These are phyloP conservation scores for Luscinia megarhynchos DNA, from an alignment of 2,797 vertebrate species.

Conservation along the genomic window DNA sequence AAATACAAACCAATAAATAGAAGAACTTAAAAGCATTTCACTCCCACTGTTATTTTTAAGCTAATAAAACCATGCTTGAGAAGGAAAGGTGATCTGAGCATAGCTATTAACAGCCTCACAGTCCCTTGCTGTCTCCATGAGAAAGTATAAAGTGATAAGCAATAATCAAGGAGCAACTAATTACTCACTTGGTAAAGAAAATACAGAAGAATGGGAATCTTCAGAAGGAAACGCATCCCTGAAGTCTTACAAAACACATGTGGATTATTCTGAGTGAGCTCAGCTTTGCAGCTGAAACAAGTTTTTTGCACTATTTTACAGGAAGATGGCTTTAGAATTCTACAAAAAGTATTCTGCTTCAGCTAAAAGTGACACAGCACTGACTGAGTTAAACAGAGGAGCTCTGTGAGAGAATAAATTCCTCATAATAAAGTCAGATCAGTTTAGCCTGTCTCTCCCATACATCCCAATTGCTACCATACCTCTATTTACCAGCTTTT, in stretches of 20 bases:
- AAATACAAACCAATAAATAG: not conserved
- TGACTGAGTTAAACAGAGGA: not conserved
- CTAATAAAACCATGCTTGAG: not conserved
- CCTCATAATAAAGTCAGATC: not conserved
- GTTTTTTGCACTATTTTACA: not conserved
- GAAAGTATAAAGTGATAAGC: slow-evolving; percentile 31
- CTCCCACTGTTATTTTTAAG: slow-evolving; percentile 12
- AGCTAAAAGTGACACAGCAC: not conserved
- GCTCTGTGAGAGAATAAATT: not conserved
- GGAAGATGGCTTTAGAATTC: not conserved
- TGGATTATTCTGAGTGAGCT: not conserved
- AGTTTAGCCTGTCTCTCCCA: not conserved
- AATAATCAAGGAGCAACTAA: slow-evolving; percentile 31
- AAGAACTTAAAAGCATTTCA: not conserved
- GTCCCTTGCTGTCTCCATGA: slow-evolving; percentile 8
- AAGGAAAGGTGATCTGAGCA: slow-evolving; percentile 9
- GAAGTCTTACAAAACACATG: not conserved
- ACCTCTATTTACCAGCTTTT: slow-evolving; percentile 12
- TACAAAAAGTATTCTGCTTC: not conserved
- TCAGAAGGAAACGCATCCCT: slow-evolving; percentile 2
- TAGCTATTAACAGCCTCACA: not conserved
- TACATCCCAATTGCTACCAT: not conserved
- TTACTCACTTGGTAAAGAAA: slow-evolving; percentile 25
- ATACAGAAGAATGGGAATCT: not conserved
- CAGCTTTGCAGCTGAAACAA: not conserved